A percentile compares a stretch with the other conserved stretches of the same genome.
Conservation (phyloP, 2,113 vertebrate species). For the Paracanthobrama guichenoti region DNA sequence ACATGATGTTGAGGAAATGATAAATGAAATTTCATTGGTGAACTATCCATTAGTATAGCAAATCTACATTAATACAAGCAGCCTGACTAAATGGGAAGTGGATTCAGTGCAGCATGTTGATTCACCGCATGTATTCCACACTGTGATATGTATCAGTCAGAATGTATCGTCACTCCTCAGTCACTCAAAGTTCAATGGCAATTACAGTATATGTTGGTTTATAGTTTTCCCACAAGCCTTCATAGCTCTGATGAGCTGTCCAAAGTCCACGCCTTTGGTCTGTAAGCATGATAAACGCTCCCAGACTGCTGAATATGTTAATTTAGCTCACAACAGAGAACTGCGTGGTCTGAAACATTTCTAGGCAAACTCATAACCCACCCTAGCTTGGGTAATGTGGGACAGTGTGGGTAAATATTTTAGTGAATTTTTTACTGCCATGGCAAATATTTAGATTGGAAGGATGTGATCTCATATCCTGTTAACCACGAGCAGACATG, state of each 20-base stretch:
- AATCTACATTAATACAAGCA: slow-evolving; percentile 1
- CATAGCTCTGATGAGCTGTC: slow-evolving; percentile 10
- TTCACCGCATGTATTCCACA: not conserved
- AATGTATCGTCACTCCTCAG: slow-evolving; percentile 8
- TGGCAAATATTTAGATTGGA: slow-evolving; percentile 39
- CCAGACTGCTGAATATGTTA: slow-evolving; percentile 1
- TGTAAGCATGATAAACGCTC: slow-evolving; percentile 21
- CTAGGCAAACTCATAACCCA: not conserved
- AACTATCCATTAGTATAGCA: not conserved
- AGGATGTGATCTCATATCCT: slow-evolving; percentile 6
- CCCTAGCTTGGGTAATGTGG: not conserved
- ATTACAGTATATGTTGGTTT: slow-evolving; percentile 16
- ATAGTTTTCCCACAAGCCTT: slow-evolving; percentile 27
- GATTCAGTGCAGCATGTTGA: not conserved
- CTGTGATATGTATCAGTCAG: slow-evolving; percentile 5
- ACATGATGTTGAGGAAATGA: not conserved
- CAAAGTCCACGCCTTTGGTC: slow-evolving; percentile 27
- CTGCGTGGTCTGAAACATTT: not conserved
- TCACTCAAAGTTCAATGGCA: slow-evolving; percentile 23
- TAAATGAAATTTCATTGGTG: not conserved
- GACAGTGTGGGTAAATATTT: slow-evolving; percentile 11
- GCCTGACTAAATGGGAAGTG: not conserved
- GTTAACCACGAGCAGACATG: not conserved
- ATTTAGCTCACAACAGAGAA: not conserved
- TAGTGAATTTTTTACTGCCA: not conserved